Conservation (phyloP, 1,140 invertebrate species). For the Achatina immaculata region DNA sequence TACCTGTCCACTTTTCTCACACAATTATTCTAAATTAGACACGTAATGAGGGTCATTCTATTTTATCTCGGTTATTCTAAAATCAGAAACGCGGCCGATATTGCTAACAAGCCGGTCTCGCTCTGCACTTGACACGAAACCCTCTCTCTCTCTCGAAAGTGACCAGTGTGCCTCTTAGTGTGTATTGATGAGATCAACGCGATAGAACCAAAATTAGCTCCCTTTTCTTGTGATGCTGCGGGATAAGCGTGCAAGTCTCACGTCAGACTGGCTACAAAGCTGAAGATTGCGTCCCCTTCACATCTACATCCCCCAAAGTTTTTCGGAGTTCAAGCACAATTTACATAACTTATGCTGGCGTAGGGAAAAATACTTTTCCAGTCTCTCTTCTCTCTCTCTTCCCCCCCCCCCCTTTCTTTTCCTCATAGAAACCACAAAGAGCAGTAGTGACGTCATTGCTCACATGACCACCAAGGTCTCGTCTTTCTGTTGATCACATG, state of each 20-base stretch:
- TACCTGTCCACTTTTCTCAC: too few relatives aligned
- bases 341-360: background rate
- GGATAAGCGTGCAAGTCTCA: background rate
- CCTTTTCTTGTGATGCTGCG: background rate
- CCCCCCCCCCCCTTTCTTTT: too few relatives aligned
- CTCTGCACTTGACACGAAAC: background rate
- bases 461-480: background rate
- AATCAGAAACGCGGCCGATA: constrained; percentile 1
- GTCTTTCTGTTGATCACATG: background rate
- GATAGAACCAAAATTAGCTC: background rate
- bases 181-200: background rate
- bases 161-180: background rate
- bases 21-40: too few relatives aligned
- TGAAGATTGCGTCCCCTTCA: background rate
- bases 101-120: background rate
- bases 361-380: too few relatives aligned
- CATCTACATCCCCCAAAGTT: background rate
- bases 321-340: background rate
- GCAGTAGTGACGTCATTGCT: background rate
- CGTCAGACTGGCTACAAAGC: background rate
- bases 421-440: background rate
- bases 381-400: too few relatives aligned
- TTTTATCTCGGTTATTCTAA: background rate
- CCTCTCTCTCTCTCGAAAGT: background rate
- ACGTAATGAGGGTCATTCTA: too few relatives aligned